Evolutionary conservation across 1,140 invertebrate species (phyloP), one percentile per base, ranked within the genome.

Genomic region (Neelides sp.): DNA sequence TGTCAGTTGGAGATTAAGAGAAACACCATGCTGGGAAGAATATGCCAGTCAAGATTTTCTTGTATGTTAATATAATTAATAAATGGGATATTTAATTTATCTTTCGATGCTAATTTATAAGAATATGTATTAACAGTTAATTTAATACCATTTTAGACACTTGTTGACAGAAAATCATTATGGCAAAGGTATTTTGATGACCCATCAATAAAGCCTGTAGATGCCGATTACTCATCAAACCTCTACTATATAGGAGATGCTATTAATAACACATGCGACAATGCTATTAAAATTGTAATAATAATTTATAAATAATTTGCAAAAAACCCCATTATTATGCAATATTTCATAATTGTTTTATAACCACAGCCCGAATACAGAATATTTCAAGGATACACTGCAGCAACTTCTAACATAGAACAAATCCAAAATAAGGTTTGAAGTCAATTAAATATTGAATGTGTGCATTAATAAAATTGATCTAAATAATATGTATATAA

Each of bases 11-110:
- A 54, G 64, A 19, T 20, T 69, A 13, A 46, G 64, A 32, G 57
- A 64, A 34, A 64, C 64, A 30, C 64, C 64, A 5, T 70, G 67
- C 55, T 68, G 62, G 62, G 63, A 66, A 45, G 67, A 68, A 48
- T 69, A 68, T 52, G 39, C 64, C 22, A 53, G 47, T 26, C 46
- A 62, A 22, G 62, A 68, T 46, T 54, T 62, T 19, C 19, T 59
- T 40, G 62, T 66, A 56, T 54, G 49, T 42, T 27, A 24, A 19
- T 39, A 44, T 57, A 19, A 51, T 48, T 20, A 19, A 26, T 43
- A 10, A 41, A 48, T 13, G n/a, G 20, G 32, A 23, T 26, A 42
- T 32, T 32, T 32, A 40, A 19, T 44, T 46, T 49, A 40, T 42
- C 30, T 47, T n/a, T 49, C 43, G n/a, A n/a, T n/a, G n/a, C 39